Evolutionary conservation across 35 echinoderm and acorn worm species (phyloP), one percentile per base, ranked within the genome.

Genomic region (Ophiothrix spiculata): DNA sequence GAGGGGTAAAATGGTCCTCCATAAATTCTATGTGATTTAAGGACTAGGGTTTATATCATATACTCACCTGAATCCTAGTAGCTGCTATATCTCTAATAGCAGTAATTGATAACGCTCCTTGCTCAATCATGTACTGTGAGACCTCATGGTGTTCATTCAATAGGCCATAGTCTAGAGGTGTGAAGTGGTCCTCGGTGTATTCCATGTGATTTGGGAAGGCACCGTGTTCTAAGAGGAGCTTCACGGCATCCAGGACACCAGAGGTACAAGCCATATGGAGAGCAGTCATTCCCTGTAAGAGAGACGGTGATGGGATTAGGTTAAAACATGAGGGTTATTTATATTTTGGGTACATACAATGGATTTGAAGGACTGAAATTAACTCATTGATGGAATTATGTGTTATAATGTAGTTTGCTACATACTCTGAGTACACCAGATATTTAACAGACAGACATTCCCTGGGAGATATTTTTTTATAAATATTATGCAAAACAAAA

Each of bases 191-290:
- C 77, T 94, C 96, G 17, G 90, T 91, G 19, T 90, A 84, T 76
- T 99, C 96, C 88, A 99, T 99, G 83, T 99, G 91, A 75, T 99
- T 99, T 16, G 92, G 90, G 54, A 94, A 99, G 23, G 96, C 92
- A 23, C 89, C 83, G 49, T 99, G 86, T 32, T 99, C 96, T 32
- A 98, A 64, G 1, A 97, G 80, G 25, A 86, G 31, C 45, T 87
- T 86, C 25, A 88, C 86, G 32, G 96, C 96, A 79, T 99, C 96
- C 13, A 94, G 85, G 69, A 85, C 91, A 11, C 96, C 92, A 17
- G 96, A 91, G 75, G 92, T 99, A 56, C 92, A 99, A n/a, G 92
- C 92, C 86, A 86, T 94, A 75, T 99, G 96, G 31, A 99, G 80
- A 25, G 96, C 96, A 15, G 96, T 99, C 87, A 99, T 93, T 28